Percentiles rank a stretch among this genome's conserved stretches.
phyloP scores from a whole-genome alignment of 2,888 invertebrate genomes.

The Andrena hattorfiana region DNA sequence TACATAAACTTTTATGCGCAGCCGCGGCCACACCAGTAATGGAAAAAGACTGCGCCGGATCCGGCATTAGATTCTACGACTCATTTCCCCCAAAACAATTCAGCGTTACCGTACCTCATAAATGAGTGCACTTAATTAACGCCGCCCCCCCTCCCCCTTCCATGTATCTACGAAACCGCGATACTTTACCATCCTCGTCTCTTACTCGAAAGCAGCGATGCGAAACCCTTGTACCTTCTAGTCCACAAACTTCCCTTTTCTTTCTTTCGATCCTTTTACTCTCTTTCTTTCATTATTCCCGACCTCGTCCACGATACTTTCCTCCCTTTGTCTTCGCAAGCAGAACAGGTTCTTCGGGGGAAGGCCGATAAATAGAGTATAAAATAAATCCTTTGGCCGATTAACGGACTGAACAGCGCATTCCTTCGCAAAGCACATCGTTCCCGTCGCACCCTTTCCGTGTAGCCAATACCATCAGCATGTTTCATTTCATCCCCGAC shows the following conservation, averaged over 20 bases:
- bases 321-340: slow-evolving; percentile 2
- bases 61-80: slow-evolving; percentile 41
- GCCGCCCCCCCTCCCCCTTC: neutral
- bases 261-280: neutral
- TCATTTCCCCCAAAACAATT: slow-evolving; percentile 38
- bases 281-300: neutral
- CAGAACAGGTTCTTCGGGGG: neutral
- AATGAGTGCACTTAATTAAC: slow-evolving; percentile 51
- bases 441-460: slow-evolving; percentile 40
- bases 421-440: slow-evolving; percentile 14
- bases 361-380: slow-evolving; percentile 17
- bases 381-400: slow-evolving; percentile 32
- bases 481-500: slow-evolving; percentile 56
- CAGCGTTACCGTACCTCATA: slow-evolving; percentile 32
- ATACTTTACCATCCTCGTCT: slow-evolving; percentile 44
- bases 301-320: neutral
- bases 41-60: slow-evolving; percentile 37
- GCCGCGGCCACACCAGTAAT: slow-evolving; percentile 22
- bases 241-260: neutral
- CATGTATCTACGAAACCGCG: slow-evolving; percentile 21
- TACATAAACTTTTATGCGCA: slow-evolving; percentile 49
- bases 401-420: slow-evolving; percentile 18
- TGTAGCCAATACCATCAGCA: slow-evolving; percentile 55
- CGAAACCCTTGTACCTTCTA: neutral
- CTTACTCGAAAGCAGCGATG: neutral